Percentiles rank a stretch among this genome's conserved stretches.
Conservation (phyloP, 2,888 invertebrate genomes). For the Paralinhomoeus sp. region DNA sequence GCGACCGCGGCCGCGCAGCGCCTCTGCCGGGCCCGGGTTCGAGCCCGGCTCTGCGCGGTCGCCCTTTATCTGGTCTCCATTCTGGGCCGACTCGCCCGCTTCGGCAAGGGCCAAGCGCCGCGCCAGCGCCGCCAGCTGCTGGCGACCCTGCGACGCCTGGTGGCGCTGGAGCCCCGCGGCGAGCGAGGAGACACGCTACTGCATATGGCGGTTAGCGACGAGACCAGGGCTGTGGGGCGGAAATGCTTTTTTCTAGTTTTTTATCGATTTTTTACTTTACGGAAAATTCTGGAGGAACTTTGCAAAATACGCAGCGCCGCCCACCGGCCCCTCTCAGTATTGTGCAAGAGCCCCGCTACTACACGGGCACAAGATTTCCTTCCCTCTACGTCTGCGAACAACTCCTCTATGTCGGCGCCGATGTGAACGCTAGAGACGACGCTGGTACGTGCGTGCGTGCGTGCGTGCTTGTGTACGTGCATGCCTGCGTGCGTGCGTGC, state of each 20-base stretch:
- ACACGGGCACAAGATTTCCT: constrained; percentile 37
- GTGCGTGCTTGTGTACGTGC: no score
- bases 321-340: no score
- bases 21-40: constrained; percentile 33
- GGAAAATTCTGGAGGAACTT: no score
- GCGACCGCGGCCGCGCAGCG: no score
- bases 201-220: constrained; percentile 60
- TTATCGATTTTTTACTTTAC: no score
- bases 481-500: no score
- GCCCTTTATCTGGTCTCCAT: constrained; percentile 42
- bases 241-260: no score
- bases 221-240: no score
- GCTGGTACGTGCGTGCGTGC: constrained; percentile 30
- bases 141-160: constrained; percentile 46
- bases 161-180: constrained; percentile 41
- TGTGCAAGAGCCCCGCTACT: not conserved
- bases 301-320: no score
- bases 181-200: constrained; percentile 31
- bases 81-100: constrained; percentile 32
- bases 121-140: constrained; percentile 44
- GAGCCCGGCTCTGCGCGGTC: constrained; percentile 61
- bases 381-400: constrained; percentile 46
- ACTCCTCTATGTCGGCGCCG: constrained; percentile 55
- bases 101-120: constrained; percentile 21
- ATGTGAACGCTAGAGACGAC: constrained; percentile 52